A percentile compares a stretch with the other conserved stretches of the same genome.
Evolutionary conservation across 2,888 invertebrate species (phyloP).

Genomic region (Seira ritae): DNA sequence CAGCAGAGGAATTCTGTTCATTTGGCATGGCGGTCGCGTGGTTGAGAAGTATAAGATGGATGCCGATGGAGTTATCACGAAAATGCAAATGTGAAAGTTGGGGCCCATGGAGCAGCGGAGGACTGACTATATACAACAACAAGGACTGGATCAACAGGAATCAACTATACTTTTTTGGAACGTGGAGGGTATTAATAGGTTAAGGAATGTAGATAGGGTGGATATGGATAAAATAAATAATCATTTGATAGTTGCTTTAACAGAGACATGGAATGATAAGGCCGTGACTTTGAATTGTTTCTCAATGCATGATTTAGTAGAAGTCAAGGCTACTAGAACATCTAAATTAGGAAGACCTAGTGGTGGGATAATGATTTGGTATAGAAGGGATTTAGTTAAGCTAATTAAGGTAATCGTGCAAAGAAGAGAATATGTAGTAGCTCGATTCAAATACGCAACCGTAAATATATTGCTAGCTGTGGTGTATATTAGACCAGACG

Average conservation of each 20-base stretch:
- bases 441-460: neutral
- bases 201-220: neutral
- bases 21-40: no score
- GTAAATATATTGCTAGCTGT: neutral
- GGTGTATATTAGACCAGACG: neutral
- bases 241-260: neutral
- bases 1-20: neutral
- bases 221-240: slow-evolving; percentile 18
- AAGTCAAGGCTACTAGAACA: no score
- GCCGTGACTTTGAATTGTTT: neutral
- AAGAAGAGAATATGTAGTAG: neutral
- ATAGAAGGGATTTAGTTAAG: neutral
- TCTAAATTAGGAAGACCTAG: slow-evolving; percentile 26
- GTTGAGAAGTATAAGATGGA: no score
- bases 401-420: neutral
- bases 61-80: no score
- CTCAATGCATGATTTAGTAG: no score
- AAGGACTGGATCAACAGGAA: neutral
- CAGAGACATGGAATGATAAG: slow-evolving; percentile 29
- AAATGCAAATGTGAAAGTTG: neutral
- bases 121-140: neutral
- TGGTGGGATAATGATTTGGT: slow-evolving; percentile 20
- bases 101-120: slow-evolving; percentile 14
- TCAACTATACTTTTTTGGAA: slow-evolving; percentile 29
- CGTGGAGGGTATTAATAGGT: slow-evolving; percentile 28